Base-by-base conservation (phyloP, 2,797 vertebrate genomes). In the Odontamblyopus lacepedii region DNA sequence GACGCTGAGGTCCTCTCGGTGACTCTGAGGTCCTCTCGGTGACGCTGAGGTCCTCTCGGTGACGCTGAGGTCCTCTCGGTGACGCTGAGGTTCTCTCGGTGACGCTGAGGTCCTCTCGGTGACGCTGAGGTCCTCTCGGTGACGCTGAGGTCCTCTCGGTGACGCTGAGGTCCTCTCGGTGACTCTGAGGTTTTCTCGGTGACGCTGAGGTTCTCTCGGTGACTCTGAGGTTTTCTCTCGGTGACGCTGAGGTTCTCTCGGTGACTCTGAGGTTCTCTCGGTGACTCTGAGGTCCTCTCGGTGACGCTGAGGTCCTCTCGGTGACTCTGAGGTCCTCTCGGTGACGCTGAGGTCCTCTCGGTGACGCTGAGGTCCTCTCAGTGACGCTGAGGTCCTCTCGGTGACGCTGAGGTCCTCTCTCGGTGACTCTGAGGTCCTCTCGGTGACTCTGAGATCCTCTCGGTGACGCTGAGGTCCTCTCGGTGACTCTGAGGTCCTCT, bases 101-200 rank as follows among this genome's bases (percentile, higher is more conserved):
- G 23, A 23, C 19, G n/a, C 12, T 44, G 27, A 3, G 0, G 0
- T 70, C 26, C 72, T 18, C 0, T 32, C 78, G 23, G 23, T 23
- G 23, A 23, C 23, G 23, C 23, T 23, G 23, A 23, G 15, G 23
- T 55, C 7, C 18, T 26, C 2, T 11, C 11, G 0, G 6, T 56
- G 8, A 6, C 19, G n/a, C 12, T 44, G 27, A 3, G 0, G 0
- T 70, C 26, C 72, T 18, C 0, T 32, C 78, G 88, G 84, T 23
- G 23, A 23, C 23, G 81, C 81, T 85, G 85, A 53, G 93, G 0
- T 99, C 96, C 65, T 94, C 96, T 23, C 23, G 0, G 23, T 23
- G 23, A 23, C 23, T 23, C 23, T 23, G 23, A 23, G 15, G 23
- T 55, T 7, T 5, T 26, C 2, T 11, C 11, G 0, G 6, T 26